Percentiles rank a stretch among this genome's conserved stretches.
Conservation (phyloP, 2,888 invertebrate species). For the Prostheceraeus crozeri region DNA sequence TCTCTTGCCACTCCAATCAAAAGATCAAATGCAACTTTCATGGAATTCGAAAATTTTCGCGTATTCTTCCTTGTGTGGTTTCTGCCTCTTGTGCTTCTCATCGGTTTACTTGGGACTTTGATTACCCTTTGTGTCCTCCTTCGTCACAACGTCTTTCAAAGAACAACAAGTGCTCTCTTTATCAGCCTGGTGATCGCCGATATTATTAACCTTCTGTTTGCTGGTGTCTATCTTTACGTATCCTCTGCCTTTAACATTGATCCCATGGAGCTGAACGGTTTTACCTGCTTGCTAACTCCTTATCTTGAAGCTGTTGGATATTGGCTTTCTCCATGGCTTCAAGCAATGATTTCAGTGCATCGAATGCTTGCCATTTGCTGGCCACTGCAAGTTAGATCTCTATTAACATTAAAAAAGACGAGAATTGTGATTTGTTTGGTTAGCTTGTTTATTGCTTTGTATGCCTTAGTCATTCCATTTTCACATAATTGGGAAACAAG, state of each 20-base stretch:
- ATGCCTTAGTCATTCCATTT: slow-evolving; percentile 18
- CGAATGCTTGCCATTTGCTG: slow-evolving; percentile 28
- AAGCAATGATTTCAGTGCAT: slow-evolving; percentile 30
- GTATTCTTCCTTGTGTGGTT: slow-evolving; percentile 24
- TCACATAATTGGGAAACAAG: neutral
- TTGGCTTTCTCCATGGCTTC: slow-evolving; percentile 27
- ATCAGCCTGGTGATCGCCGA: slow-evolving; percentile 16
- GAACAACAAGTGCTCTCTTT: neutral
- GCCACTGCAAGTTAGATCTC: slow-evolving; percentile 4
- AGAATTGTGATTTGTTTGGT: neutral
- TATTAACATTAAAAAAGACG: slow-evolving; percentile 3
- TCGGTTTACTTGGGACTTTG: slow-evolving; percentile 3
- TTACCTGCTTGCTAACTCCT: neutral
- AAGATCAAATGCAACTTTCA: too few relatives aligned
- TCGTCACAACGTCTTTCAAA: neutral
- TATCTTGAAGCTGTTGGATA: slow-evolving; percentile 31
- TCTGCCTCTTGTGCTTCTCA: slow-evolving; percentile 4
- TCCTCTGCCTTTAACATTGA: neutral
- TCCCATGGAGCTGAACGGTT: neutral
- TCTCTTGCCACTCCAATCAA: too few relatives aligned
- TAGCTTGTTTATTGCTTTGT: neutral
- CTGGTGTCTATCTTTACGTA: slow-evolving; percentile 14
- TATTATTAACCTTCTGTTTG: slow-evolving; percentile 24
- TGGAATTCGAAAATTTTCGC: slow-evolving; percentile 25
- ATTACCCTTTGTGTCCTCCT: slow-evolving; percentile 4